Percentiles rank a stretch among this genome's conserved stretches.
Conservation (phyloP, 2,113 vertebrate genomes). For the Ornithorhynchus anatinus region DNA sequence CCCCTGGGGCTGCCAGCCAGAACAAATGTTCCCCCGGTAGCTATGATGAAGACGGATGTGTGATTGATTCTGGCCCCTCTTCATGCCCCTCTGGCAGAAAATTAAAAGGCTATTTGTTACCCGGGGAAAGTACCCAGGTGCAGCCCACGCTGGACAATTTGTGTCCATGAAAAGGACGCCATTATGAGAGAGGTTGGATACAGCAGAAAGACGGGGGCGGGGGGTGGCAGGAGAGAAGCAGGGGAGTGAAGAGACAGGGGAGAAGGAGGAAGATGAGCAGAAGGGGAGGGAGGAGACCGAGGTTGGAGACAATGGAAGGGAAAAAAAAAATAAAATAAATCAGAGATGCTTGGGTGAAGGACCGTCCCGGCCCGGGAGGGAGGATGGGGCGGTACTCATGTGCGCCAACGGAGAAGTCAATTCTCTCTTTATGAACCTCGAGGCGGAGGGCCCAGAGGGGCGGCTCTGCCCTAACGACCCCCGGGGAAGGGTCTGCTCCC, state of each 20-base stretch:
- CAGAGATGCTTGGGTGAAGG: too few relatives aligned
- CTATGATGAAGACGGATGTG: constrained; percentile 84
- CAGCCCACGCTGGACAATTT: constrained; percentile 84
- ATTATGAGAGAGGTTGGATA: constrained; percentile 78
- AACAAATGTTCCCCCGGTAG: constrained; percentile 77
- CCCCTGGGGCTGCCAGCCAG: constrained; percentile 78
- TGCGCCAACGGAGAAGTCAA: too few relatives aligned
- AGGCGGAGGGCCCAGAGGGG: too few relatives aligned
- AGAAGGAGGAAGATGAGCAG: constrained; percentile 26
- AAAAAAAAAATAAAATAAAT: too few relatives aligned
- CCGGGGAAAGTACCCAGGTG: constrained; percentile 84
- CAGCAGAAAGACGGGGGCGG: constrained; percentile 69
- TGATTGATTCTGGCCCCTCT: constrained; percentile 81
- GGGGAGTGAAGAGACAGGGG: constrained; percentile 51
- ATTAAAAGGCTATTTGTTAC: constrained; percentile 89
- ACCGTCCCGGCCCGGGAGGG: too few relatives aligned
- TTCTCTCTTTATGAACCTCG: too few relatives aligned
- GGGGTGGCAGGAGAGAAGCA: constrained; percentile 35
- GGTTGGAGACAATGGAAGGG: constrained; percentile 56
- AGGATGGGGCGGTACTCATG: too few relatives aligned
- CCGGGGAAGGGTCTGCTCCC: too few relatives aligned
- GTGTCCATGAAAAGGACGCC: constrained; percentile 83
- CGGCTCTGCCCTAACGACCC: too few relatives aligned
- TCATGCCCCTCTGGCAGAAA: constrained; percentile 83
- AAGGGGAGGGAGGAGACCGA: constrained; percentile 48